Percentiles rank a stretch among this genome's conserved stretches.
These are phyloP conservation scores for Poeciliopsis occidentalis DNA, from an alignment of 2,113 vertebrate genomes.

Conservation along the genomic window DNA sequence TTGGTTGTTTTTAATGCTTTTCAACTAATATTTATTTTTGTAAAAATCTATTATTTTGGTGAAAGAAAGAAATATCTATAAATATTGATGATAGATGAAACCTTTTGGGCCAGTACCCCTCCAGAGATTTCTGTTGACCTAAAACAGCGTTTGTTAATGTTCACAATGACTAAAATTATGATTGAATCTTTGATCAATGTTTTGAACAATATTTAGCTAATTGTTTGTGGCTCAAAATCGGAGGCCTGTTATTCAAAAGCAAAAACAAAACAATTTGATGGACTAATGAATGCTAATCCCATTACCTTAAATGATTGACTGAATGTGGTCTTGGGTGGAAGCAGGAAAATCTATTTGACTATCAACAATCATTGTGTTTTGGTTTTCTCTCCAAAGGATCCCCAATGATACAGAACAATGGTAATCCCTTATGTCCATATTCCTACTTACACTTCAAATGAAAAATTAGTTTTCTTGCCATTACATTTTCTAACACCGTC, in stretches of 20 bases:
- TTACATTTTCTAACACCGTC: slow-evolving; percentile 73
- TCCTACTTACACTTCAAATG: slow-evolving; percentile 73
- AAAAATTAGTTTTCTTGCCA: slow-evolving; percentile 71
- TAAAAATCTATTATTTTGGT: slow-evolving; percentile 22
- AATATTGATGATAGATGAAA: slow-evolving; percentile 22
- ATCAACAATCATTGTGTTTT: slow-evolving; percentile 81
- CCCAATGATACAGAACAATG: slow-evolving; percentile 81
- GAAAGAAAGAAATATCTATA: background rate
- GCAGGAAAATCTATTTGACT: slow-evolving; percentile 69
- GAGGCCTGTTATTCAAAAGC: slow-evolving; percentile 20
- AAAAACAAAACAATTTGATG: slow-evolving; percentile 51
- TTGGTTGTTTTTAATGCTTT: slow-evolving; percentile 72
- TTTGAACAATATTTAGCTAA: slow-evolving; percentile 29
- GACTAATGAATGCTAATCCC: slow-evolving; percentile 69
- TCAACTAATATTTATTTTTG: background rate
- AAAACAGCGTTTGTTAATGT: slow-evolving; percentile 22
- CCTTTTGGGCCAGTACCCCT: background rate
- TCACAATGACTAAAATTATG: slow-evolving; percentile 32
- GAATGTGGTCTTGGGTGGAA: slow-evolving; percentile 70
- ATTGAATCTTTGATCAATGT: slow-evolving; percentile 34
- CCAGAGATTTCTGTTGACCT: slow-evolving; percentile 5
- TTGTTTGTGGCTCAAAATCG: slow-evolving; percentile 54
- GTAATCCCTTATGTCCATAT: slow-evolving; percentile 77
- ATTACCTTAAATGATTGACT: slow-evolving; percentile 65
- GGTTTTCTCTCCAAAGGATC: slow-evolving; percentile 80